These are phyloP conservation scores for Engraulis encrasicolus DNA, from an alignment of 2,113 vertebrate genomes.

Conservation along the genomic window DNA sequence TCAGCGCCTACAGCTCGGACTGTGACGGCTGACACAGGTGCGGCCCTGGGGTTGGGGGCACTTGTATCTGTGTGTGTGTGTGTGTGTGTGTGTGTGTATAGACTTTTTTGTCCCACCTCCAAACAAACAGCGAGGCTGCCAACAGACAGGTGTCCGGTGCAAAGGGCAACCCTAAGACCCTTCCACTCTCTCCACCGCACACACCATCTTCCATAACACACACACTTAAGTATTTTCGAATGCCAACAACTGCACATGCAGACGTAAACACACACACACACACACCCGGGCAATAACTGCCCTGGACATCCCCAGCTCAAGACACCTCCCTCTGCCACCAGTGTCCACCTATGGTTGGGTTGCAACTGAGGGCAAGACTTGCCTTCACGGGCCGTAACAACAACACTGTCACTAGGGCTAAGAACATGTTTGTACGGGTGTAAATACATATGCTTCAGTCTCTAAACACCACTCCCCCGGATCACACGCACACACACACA, in stretches of 20 bases:
- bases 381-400: not conserved
- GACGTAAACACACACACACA: slow-evolving; percentile 37
- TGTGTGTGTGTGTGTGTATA: not conserved
- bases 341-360: not conserved
- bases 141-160: not conserved
- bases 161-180: not conserved
- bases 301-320: not conserved
- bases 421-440: not conserved
- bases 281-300: not conserved
- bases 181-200: not conserved
- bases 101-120: not conserved
- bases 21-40: slow-evolving; percentile 70
- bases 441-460: not conserved
- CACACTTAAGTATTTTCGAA: not conserved
- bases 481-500: too few relatives aligned
- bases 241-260: slow-evolving; percentile 38
- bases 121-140: not conserved
- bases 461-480: not conserved
- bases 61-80: not conserved
- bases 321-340: not conserved
- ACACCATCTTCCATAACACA: not conserved
- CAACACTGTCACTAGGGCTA: not conserved
- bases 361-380: not conserved
- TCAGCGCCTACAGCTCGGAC: slow-evolving; percentile 53
- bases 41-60: slow-evolving; percentile 40